Base-by-base conservation (phyloP, 35 echinoderm and acorn worm species). In the Ophioderma brevispina region DNA sequence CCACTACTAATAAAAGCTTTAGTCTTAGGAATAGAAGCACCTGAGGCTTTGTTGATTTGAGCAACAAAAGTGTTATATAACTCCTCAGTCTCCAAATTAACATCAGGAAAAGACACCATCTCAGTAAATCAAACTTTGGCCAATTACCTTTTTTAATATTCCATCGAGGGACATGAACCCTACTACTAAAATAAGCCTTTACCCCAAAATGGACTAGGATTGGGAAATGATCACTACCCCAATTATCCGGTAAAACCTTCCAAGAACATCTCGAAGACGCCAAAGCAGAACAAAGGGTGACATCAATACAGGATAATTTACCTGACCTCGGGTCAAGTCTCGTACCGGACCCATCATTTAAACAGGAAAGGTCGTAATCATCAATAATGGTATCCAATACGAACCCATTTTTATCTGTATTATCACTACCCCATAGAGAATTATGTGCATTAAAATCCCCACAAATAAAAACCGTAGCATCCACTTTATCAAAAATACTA, bases 371-470 rank as follows among this genome's bases (percentile, higher is more conserved):
- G 36, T 75, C 40, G 6, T 39, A 23, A 25, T n/a, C 37, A 2
- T 87, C 33, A 2, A 85, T 85, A 64, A 85, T 64, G 13, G 59
- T 52, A 36, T 85, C 31, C 0, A 85, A 38, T 21, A 75, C 0
- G 19, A 36, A 10, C 1, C 84, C 84, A 76, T 87, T 76, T 39
- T 10, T 11, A 43, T 87, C 84, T 1, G 84, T 87, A 38, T 75
- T 39, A 11, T 87, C 64, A 40, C 84, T 76, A 21, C 84, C 84
- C 63, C 84, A 77, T 11, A 87, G 14, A 39, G 19, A n/a, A 32
- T 76, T 87, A 28, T 77, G 63, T 0, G 40, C 40, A 39, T 87
- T 87, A 49, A 87, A 87, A 76, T 87, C 84, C 35, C 84, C 84
- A 77, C 84, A 87, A 28, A 76, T 77, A 43, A 49, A 32, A 1